Conservation (phyloP, 2,113 vertebrate genomes). For the Himantopus leucocephalus region DNA sequence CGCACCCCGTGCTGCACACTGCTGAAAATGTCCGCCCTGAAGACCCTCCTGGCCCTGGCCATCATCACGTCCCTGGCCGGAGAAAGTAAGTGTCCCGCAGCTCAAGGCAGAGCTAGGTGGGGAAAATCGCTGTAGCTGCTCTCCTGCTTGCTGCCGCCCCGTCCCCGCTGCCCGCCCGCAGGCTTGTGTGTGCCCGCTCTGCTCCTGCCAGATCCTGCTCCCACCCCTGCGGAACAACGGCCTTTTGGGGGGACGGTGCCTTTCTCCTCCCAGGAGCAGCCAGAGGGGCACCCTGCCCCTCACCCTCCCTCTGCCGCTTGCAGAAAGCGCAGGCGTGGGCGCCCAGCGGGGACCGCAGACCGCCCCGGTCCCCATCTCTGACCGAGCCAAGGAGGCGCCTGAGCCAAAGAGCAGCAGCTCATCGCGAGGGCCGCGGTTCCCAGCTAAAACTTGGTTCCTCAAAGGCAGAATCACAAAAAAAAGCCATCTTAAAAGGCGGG, state of each 20-base stretch:
- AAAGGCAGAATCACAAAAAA: not conserved
- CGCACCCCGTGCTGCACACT: not conserved
- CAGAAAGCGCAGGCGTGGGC: accelerated
- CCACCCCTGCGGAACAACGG: not conserved
- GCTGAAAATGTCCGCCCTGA: constrained; percentile 67
- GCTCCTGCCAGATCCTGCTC: not conserved
- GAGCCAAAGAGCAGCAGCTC: not conserved
- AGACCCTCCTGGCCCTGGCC: constrained; percentile 71
- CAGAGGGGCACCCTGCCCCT: not conserved
- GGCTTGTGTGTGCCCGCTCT: accelerated
- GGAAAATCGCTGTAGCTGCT: not conserved
- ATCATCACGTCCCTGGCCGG: constrained; percentile 69
- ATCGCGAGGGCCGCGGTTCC: accelerated
- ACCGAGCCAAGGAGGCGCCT: accelerated
- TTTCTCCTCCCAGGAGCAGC: not conserved
- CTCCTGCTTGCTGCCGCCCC: not conserved
- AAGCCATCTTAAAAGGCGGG: accelerated
- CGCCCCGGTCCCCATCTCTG: not conserved
- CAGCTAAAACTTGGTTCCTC: not conserved
- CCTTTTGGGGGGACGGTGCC: accelerated
- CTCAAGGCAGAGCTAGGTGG: accelerated
- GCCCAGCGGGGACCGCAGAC: accelerated
- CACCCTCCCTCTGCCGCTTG: not conserved
- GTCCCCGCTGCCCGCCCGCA: accelerated
- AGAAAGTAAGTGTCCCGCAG: constrained; percentile 73